Conservation (phyloP, 2,888 invertebrate genomes). For the Platycheirus rosarum region DNA sequence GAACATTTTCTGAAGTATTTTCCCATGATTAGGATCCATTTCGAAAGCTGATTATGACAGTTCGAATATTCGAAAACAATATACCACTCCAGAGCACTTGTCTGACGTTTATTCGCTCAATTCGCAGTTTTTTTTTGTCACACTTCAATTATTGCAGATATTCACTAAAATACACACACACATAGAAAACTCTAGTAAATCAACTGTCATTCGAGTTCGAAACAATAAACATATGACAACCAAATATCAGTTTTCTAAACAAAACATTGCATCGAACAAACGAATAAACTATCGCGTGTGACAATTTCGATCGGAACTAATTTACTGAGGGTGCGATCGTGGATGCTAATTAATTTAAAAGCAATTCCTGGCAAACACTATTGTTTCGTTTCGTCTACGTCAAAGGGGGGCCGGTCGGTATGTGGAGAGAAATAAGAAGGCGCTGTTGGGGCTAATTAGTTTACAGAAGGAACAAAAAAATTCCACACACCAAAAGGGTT, state of each 20-base stretch:
- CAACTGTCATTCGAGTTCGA: constrained; percentile 6
- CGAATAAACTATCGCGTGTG: constrained; percentile 39
- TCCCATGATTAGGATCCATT: constrained; percentile 77
- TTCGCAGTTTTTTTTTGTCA: neutral
- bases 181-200: neutral
- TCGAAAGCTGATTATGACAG: constrained; percentile 73
- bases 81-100: neutral
- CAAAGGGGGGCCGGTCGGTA: constrained; percentile 33
- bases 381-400: constrained; percentile 12
- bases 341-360: constrained; percentile 77
- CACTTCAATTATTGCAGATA: too few relatives aligned
- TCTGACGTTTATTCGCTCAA: neutral
- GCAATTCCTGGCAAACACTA: constrained; percentile 51
- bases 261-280: neutral
- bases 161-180: neutral
- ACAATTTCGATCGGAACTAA: constrained; percentile 62
- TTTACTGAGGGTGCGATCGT: constrained; percentile 64
- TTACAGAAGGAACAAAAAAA: constrained; percentile 34
- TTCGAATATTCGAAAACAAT: constrained; percentile 13
- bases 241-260: neutral
- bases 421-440: too few relatives aligned
- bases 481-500: constrained; percentile 23
- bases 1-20: constrained; percentile 80
- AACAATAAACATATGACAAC: neutral
- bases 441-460: constrained; percentile 57